phyloP scores from a whole-genome alignment of 2,888 invertebrate genomes.

The Colletes collaris region DNA sequence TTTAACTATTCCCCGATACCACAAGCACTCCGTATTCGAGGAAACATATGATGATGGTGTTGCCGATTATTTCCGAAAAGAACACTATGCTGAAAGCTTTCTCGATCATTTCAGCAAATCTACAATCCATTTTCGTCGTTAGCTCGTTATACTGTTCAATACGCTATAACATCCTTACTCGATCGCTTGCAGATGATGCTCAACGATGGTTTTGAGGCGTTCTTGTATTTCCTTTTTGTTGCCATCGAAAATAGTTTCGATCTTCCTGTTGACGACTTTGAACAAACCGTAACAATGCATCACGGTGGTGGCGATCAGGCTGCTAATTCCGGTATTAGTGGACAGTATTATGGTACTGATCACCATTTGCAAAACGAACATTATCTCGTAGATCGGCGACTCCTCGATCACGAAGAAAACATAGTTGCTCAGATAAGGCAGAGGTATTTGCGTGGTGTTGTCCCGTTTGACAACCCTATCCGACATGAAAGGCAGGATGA shows the following conservation, averaged over 20 bases:
- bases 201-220: slow-evolving; percentile 34
- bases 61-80: slow-evolving; percentile 76
- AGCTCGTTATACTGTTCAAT: neutral
- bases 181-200: slow-evolving; percentile 53
- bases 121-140: slow-evolving; percentile 56
- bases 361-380: slow-evolving; percentile 66
- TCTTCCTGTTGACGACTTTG: slow-evolving; percentile 51
- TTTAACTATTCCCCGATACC: slow-evolving; percentile 38
- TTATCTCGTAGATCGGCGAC: slow-evolving; percentile 71
- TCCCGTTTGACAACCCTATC: slow-evolving; percentile 58
- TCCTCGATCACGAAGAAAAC: slow-evolving; percentile 67
- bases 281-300: slow-evolving; percentile 72
- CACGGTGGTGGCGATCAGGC: slow-evolving; percentile 68
- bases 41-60: slow-evolving; percentile 78
- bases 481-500: slow-evolving; percentile 71
- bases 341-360: slow-evolving; percentile 66
- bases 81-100: slow-evolving; percentile 73
- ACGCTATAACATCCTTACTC: slow-evolving; percentile 55
- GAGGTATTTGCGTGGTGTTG: slow-evolving; percentile 65
- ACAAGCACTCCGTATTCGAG: slow-evolving; percentile 76
- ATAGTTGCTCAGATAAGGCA: slow-evolving; percentile 73
- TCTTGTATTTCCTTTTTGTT: neutral
- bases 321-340: slow-evolving; percentile 69
- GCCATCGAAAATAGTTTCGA: slow-evolving; percentile 19
- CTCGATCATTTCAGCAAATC: slow-evolving; percentile 76